phyloP scores from a whole-genome alignment of 2,797 vertebrate genomes.

The Graptemys geographica region DNA sequence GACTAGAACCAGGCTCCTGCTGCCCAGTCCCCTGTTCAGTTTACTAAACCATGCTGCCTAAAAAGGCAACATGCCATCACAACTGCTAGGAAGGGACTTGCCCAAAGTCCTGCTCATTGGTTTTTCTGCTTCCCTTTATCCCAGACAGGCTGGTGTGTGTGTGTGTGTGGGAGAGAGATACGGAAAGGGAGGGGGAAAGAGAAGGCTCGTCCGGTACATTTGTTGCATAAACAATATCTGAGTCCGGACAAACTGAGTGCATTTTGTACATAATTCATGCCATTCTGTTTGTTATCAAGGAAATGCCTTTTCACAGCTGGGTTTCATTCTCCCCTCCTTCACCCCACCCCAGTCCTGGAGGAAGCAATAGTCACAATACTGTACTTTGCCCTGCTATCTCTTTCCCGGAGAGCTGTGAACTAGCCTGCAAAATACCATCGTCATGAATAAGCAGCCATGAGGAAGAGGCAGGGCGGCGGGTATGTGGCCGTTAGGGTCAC shows the following conservation, averaged over 20 bases:
- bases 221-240: slow-evolving; percentile 60
- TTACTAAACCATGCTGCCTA: background rate
- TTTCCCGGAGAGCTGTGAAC: slow-evolving; percentile 51
- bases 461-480: background rate
- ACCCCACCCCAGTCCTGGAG: slow-evolving; percentile 66
- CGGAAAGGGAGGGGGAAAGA: background rate
- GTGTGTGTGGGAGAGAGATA: background rate
- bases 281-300: slow-evolving; percentile 76
- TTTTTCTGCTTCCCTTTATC: background rate
- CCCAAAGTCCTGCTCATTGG: background rate
- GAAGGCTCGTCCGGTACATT: slow-evolving; percentile 36
- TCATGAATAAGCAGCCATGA: background rate
- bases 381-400: slow-evolving; percentile 65
- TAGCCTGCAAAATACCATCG: background rate
- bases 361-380: slow-evolving; percentile 77
- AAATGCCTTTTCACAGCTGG: slow-evolving; percentile 76
- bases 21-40: rapidly evolving
- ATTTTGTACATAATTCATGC: slow-evolving; percentile 62
- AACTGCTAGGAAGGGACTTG: background rate
- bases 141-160: background rate
- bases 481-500: background rate
- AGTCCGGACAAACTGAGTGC: slow-evolving; percentile 37
- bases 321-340: slow-evolving; percentile 69
- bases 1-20: rapidly evolving
- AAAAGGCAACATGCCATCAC: background rate